Conservation (phyloP, 2,113 vertebrate genomes). For the Hipposideros armiger region DNA sequence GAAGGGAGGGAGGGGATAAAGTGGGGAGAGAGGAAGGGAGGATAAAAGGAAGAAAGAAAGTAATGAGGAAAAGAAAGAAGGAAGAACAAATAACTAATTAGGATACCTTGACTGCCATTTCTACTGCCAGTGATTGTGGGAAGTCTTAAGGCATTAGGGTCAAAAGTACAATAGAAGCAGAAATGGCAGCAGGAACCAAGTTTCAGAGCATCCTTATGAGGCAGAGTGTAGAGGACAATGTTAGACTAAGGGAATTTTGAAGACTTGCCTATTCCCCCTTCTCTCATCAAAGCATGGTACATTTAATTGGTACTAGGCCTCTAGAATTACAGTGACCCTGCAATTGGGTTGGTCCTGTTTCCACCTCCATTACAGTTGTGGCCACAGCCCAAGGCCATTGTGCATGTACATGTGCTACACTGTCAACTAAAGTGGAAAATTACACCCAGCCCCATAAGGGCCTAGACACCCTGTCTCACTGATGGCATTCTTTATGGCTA, state of each 20-base stretch:
- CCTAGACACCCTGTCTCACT: slow-evolving; percentile 9
- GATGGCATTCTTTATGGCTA: background rate
- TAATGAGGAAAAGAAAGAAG: background rate
- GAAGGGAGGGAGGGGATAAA: rapidly evolving
- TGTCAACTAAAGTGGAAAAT: slow-evolving; percentile 49
- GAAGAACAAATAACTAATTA: background rate
- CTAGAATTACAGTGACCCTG: background rate
- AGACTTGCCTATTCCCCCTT: background rate
- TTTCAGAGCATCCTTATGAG: background rate
- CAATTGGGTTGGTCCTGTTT: background rate
- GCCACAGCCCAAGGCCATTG: background rate
- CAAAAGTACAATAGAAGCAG: background rate
- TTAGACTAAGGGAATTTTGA: background rate
- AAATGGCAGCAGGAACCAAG: background rate
- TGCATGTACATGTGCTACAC: background rate
- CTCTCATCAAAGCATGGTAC: background rate
- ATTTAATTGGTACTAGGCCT: background rate
- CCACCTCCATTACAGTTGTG: background rate
- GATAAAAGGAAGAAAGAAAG: background rate
- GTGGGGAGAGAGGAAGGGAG: background rate
- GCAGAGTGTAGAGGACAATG: background rate
- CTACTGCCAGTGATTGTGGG: background rate
- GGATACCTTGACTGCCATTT: background rate
- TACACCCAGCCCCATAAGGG: background rate
- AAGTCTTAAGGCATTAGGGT: background rate